Conservation (phyloP, 2,797 vertebrate genomes). For the Alfaro cultratus region DNA sequence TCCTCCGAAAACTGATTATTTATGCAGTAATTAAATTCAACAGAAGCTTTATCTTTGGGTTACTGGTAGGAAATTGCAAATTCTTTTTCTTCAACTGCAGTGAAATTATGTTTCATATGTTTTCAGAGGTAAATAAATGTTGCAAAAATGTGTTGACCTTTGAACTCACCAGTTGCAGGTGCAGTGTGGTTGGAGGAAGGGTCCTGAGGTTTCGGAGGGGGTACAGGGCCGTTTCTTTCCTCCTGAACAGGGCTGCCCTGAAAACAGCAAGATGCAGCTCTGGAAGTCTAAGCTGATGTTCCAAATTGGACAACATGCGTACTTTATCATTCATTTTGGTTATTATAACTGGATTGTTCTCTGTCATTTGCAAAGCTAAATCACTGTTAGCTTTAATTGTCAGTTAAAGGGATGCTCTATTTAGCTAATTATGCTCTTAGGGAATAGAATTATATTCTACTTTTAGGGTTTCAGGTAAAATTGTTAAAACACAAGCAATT, state of each 20-base stretch:
- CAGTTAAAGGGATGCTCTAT: background rate
- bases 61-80: background rate
- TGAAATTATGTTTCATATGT: background rate
- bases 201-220: slow-evolving; percentile 79
- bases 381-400: background rate
- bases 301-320: background rate
- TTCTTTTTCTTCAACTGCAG: background rate
- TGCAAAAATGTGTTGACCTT: background rate
- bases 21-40: background rate
- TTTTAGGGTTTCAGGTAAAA: background rate
- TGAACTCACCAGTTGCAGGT: slow-evolving; percentile 67
- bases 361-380: background rate
- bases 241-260: slow-evolving; percentile 76
- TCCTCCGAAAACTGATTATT: background rate
- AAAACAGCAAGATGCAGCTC: background rate
- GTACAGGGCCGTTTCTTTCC: slow-evolving; percentile 87
- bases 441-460: background rate
- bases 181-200: slow-evolving; percentile 63
- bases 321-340: background rate
- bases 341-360: background rate
- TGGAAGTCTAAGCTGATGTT: background rate
- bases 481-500: background rate
- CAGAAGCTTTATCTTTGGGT: background rate
- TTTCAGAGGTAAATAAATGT: background rate
- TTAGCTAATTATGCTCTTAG: background rate